phyloP scores from a whole-genome alignment of 2,113 vertebrate species.

The Sialia sialis region DNA sequence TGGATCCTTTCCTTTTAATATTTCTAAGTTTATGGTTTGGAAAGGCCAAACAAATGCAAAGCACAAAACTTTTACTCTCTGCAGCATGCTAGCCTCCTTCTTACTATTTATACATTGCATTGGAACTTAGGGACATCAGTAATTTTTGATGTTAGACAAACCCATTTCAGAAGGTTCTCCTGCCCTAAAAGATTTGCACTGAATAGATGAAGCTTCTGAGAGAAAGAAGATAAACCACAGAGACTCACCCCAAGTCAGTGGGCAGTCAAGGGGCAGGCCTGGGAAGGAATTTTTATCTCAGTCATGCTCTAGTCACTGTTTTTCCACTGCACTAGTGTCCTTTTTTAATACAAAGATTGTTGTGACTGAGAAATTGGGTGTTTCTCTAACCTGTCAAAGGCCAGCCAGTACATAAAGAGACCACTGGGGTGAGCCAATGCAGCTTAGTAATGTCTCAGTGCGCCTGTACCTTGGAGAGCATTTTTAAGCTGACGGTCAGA shows the following conservation, averaged over 20 bases:
- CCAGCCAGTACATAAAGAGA: background rate
- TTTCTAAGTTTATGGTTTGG: background rate
- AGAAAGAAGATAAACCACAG: background rate
- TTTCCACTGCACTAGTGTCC: background rate
- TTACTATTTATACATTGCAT: background rate
- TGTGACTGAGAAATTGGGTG: background rate
- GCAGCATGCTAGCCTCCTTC: background rate
- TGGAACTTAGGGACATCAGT: background rate
- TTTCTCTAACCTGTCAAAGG: background rate
- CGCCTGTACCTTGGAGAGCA: background rate
- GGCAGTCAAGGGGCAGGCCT: background rate
- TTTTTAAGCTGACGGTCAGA: background rate
- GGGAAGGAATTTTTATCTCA: background rate
- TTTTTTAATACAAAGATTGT: background rate
- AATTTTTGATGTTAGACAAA: background rate
- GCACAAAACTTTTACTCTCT: background rate
- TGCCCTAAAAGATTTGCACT: background rate
- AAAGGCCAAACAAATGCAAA: background rate
- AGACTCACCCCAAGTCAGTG: background rate
- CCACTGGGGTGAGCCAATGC: background rate
- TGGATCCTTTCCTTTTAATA: background rate
- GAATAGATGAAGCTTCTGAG: background rate
- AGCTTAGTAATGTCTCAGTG: background rate
- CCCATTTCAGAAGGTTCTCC: background rate
- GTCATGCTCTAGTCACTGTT: background rate